Evolutionary conservation across 2,888 invertebrate genomes (phyloP).

Genomic region (Lapara coniferarum): DNA sequence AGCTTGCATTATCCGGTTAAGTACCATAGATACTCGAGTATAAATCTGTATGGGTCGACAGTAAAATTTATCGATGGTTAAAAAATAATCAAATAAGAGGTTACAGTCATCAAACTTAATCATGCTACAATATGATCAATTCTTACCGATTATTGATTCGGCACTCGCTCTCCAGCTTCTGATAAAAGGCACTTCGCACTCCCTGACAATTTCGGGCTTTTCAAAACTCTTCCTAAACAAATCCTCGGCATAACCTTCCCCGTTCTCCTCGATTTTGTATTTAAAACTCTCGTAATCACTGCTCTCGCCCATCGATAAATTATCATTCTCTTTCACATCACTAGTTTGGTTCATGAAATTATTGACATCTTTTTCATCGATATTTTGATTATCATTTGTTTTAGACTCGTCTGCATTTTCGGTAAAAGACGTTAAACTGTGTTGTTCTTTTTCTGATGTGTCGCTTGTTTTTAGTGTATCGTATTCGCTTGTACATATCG

Average conservation of each 20-base stretch:
- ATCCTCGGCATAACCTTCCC: slow-evolving; percentile 72
- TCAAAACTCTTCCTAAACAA: slow-evolving; percentile 73
- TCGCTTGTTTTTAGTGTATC: slow-evolving; percentile 57
- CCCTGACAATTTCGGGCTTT: slow-evolving; percentile 61
- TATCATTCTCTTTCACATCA: slow-evolving; percentile 78
- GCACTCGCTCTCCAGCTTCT: slow-evolving; percentile 70
- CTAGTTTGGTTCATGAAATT: slow-evolving; percentile 62
- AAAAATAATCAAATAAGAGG: too few species aligned
- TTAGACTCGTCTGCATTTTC: slow-evolving; percentile 49
- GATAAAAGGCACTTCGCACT: slow-evolving; percentile 55
- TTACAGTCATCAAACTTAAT: too few species aligned
- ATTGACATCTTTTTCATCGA: slow-evolving; percentile 61
- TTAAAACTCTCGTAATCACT: slow-evolving; percentile 87
- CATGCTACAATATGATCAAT: not conserved
- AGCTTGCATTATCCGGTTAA: too few species aligned
- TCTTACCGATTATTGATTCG: slow-evolving; percentile 72
- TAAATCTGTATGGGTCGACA: not conserved
- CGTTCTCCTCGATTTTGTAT: slow-evolving; percentile 83
- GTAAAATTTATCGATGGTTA: too few species aligned
- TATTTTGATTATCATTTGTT: slow-evolving; percentile 33
- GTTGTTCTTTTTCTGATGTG: slow-evolving; percentile 63
- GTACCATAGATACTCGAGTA: not conserved
- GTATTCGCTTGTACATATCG: slow-evolving; percentile 74
- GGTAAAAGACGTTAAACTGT: slow-evolving; percentile 66
- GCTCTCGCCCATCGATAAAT: slow-evolving; percentile 85